Base-by-base conservation (phyloP, 2,113 vertebrate genomes). In the Micromys minutus region DNA sequence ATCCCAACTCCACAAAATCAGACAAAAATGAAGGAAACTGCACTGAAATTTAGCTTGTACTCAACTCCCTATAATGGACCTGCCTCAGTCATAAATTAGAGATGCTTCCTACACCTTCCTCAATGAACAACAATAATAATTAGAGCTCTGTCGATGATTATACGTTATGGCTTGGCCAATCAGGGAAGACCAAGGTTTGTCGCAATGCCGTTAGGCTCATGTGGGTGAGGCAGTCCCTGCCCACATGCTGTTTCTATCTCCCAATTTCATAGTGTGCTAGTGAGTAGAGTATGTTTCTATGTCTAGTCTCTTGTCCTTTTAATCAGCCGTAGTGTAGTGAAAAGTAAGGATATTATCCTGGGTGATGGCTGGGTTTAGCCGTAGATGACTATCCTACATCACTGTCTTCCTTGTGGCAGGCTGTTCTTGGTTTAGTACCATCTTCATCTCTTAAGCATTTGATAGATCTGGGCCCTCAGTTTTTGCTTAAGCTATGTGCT, bases 261-360 rank as follows among this genome's bases (percentile, higher is more conserved):
- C 93, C 75, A 52, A 21, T 84, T 72, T 92, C 65, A 90, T 61
- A 52, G 72, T 57, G 52, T 87, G 88, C 91, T 94, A 63, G 3
- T 24, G 34, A 88, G 94, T 61, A 76, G 83, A 93, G 39, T 85
- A 16, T 6, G 8, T 94, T 87, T 96, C 93, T 79, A 91, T 63
- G 71, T 94, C 87, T 94, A 91, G 75, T 93, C 42, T 89, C 88
- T 65, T 31, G 45, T 50, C 36, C 50, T 39, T n/a, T 88, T 72
- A 61, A 52, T 87, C 89, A 91, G 95, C 95, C 97, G 6, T 63
- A 63, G 50, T 89, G 95, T 92, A 95, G 79, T 57, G 97, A 97
- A 97, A 96, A 29, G 5, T 59, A 55, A 65, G 12, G 31, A 36
- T 24, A 61, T 67, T 61, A 22, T 71, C 79, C 63, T 93, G 87